Evolutionary conservation across 2,888 invertebrate species (phyloP).

Genomic region (Trachelus tabidus): DNA sequence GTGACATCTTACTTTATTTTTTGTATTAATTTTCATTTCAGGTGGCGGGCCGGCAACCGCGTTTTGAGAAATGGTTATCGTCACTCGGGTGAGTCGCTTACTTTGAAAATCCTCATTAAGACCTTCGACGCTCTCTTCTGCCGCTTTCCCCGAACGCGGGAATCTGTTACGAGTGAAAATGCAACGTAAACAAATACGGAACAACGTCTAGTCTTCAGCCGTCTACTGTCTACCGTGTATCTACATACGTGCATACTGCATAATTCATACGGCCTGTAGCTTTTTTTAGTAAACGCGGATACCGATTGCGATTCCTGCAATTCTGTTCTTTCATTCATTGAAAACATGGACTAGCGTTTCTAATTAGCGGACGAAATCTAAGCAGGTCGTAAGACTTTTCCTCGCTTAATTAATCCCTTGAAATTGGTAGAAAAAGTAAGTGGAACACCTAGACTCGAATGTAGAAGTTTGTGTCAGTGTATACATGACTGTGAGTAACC

Average conservation of each 20-base stretch:
- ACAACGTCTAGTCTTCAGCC: neutral
- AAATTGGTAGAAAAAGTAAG: neutral
- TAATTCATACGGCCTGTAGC: neutral
- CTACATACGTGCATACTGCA: neutral
- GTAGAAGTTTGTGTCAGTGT: neutral
- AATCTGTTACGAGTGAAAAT: conserved; percentile 60
- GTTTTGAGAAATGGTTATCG: conserved; percentile 77
- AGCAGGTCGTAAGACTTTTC: neutral
- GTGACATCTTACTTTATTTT: neutral
- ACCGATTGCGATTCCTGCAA: neutral
- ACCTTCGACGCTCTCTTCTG: conserved; percentile 32
- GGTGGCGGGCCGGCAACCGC: conserved; percentile 62
- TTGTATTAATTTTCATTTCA: conserved; percentile 36
- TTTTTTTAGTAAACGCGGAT: neutral
- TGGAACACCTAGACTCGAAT: neutral
- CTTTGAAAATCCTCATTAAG: conserved; percentile 2
- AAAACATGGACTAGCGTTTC: neutral
- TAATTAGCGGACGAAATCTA: neutral
- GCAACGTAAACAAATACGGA: conserved; percentile 10
- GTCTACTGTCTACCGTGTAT: neutral
- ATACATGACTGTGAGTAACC: neutral
- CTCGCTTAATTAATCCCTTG: neutral
- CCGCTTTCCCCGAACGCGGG: conserved; percentile 50
- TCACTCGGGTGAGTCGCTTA: conserved; percentile 76
- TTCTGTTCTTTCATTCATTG: neutral